Base-by-base conservation (phyloP, 92 coral and sea anemone species). In the Scolanthus callimorphus region DNA sequence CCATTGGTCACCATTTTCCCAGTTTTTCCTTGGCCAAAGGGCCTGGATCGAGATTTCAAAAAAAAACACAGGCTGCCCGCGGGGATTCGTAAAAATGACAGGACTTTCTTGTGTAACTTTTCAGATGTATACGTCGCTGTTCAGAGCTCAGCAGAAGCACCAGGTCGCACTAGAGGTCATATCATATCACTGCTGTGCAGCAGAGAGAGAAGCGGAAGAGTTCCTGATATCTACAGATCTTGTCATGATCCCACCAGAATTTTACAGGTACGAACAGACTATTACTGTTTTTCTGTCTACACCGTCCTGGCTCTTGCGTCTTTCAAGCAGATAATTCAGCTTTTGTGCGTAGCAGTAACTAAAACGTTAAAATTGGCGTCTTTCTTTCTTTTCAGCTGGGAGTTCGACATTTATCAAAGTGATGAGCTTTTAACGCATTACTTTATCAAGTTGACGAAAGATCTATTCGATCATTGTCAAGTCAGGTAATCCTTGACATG, bases 161-260 rank as follows among this genome's bases (percentile, higher is more conserved):
- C 82, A 80, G 39, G 88, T 92, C 1, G 98, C 98, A 17, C 64
- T 92, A 23, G 98, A 92, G 58, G 96, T 92, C 25, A 58, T 92
- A 13, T 60, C 90, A 4, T 92, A 89, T 65, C 98, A 92, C 71
- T 88, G 96, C 43, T 64, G 85, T 65, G 90, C 88, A 23, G 6
- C 71, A 30, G 98, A 77, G 11, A 69, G 59, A 20, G 96, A 83
- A 22, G 66, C 73, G 4, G 62, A 73, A 41, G 62, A 68, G 59
- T 61, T 62, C 29, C 62, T 20, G 13, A 60, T 65, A 6, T 65
- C 78, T 26, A 56, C 70, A n/a, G 61, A 63, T 9, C 68, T 75
- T 6, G 82, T 55, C 20, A 57, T 58, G n/a, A 53, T 88, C 3
- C 96, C 98, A 6, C 79, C 77, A n/a, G 85, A 76, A 28, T 85